phyloP scores from a whole-genome alignment of 2,113 vertebrate species.

The Hemichromis elongatus region DNA sequence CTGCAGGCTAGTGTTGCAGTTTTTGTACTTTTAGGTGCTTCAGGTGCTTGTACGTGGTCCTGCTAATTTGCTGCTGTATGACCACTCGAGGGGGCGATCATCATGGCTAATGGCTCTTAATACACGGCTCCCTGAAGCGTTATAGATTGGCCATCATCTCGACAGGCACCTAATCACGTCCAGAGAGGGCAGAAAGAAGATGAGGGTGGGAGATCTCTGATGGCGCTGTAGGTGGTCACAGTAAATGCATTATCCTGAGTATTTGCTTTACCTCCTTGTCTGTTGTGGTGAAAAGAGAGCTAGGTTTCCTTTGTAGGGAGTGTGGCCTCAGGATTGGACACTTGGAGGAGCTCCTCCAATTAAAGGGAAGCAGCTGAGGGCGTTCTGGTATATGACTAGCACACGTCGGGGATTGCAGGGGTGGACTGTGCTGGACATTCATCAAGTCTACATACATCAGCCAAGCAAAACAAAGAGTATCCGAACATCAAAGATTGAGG shows the following conservation, averaged over 20 bases:
- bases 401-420: accelerated
- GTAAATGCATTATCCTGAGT: background rate
- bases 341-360: background rate
- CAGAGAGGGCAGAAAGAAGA: background rate
- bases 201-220: background rate
- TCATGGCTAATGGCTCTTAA: background rate
- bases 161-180: background rate
- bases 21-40: background rate
- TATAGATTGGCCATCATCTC: background rate
- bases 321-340: background rate
- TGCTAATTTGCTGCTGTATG: background rate
- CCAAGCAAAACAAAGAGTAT: background rate
- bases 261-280: background rate
- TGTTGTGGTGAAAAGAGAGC: background rate
- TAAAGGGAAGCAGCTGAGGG: background rate
- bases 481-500: background rate
- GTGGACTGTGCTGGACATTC: background rate
- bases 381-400: background rate
- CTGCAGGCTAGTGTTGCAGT: background rate
- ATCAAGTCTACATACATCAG: background rate
- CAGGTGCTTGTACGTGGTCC: background rate
- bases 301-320: background rate
- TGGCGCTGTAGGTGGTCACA: background rate
- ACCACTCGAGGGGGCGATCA: background rate
- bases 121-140: background rate